Percentiles rank a stretch among this genome's conserved stretches.
phyloP scores from a whole-genome alignment of 2,113 vertebrate species.

The Laterallus jamaicensis region DNA sequence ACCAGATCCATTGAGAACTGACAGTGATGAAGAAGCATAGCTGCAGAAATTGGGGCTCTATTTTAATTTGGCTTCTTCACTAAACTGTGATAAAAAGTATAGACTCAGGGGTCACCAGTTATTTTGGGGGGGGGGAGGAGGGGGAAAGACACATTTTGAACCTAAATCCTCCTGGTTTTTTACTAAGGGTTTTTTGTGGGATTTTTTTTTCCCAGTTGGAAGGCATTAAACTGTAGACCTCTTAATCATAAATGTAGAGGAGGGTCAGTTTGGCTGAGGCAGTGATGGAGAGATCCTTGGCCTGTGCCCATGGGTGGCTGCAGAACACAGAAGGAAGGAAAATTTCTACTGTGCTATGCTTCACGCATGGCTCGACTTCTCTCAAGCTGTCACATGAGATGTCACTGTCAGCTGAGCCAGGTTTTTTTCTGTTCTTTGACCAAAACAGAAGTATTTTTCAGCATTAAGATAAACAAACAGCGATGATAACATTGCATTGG shows the following conservation, averaged over 20 bases:
- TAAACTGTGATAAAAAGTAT: not conserved
- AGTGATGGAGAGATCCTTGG: not conserved
- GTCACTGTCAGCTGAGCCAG: not conserved
- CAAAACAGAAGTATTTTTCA: not conserved
- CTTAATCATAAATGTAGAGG: not conserved
- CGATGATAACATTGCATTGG: not conserved
- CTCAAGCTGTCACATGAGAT: not conserved
- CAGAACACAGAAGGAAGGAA: not conserved
- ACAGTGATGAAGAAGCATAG: not conserved
- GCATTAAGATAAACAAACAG: not conserved
- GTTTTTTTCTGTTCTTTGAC: not conserved
- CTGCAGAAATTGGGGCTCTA: not conserved
- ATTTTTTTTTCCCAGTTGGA: not conserved
- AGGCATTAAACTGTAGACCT: not conserved
- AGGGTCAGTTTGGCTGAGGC: not conserved
- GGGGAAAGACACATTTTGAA: not conserved
- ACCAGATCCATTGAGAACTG: not conserved
- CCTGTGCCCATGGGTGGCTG: not conserved
- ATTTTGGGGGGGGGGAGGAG: not conserved
- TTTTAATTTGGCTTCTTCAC: not conserved
- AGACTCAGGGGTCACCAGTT: not conserved
- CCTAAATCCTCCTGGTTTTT: not conserved
- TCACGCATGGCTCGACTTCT: not conserved
- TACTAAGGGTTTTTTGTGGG: not conserved
- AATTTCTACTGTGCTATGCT: not conserved